A percentile compares a stretch with the other conserved stretches of the same genome.
Conservation (phyloP, 2,797 vertebrate species). For the Characodon lateralis region DNA sequence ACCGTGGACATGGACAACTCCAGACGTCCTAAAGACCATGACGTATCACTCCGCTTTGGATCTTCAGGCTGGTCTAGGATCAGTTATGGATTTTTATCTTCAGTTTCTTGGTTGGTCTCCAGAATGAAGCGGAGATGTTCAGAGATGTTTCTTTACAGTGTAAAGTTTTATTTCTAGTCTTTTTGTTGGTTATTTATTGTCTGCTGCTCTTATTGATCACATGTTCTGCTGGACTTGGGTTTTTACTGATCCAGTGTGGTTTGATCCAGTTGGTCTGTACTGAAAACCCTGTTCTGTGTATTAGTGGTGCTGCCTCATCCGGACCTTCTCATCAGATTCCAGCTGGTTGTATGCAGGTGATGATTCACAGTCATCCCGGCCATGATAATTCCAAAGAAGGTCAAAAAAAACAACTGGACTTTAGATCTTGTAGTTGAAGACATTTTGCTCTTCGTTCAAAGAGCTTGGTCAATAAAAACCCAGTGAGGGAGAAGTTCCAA, state of each 20-base stretch:
- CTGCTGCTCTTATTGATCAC: neutral
- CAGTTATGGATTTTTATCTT: conserved; percentile 12
- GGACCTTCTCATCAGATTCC: neutral
- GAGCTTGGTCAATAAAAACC: too few species aligned
- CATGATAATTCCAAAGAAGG: too few species aligned
- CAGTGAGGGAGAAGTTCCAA: too few species aligned
- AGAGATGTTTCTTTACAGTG: conserved; percentile 51
- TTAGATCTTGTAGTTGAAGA: too few species aligned
- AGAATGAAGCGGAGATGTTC: neutral
- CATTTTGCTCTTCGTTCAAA: too few species aligned
- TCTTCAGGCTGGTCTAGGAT: conserved; percentile 17
- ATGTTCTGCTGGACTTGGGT: neutral
- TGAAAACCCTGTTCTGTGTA: neutral
- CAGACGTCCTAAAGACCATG: conserved; percentile 12
- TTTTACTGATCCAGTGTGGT: neutral
- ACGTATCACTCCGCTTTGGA: conserved; percentile 27
- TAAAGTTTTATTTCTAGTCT: conserved; percentile 47
- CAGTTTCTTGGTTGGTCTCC: conserved; percentile 4
- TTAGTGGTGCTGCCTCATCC: neutral
- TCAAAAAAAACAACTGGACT: too few species aligned
- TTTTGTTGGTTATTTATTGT: conserved; percentile 51
- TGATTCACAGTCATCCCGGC: too few species aligned
- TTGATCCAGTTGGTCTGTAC: neutral
- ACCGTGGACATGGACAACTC: conserved; percentile 1
- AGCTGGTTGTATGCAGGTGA: too few species aligned